phyloP scores from a whole-genome alignment of 30 jellyfish, hydroid and myxozoan genomes.

The Aurelia aurita complex sp. Pacific region DNA sequence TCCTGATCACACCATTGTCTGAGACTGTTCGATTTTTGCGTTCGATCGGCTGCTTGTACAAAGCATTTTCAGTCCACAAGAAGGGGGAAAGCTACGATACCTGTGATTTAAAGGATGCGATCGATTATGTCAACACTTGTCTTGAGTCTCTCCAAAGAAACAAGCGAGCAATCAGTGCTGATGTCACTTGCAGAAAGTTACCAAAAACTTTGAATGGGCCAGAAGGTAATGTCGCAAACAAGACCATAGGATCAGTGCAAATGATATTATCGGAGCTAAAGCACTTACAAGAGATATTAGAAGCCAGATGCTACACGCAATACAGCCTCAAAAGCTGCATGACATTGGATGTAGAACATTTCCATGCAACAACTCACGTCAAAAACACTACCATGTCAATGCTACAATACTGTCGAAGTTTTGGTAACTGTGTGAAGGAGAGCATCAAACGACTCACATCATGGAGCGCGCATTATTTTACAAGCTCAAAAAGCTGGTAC shows the following conservation, averaged over 20 bases:
- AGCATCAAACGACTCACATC: background rate
- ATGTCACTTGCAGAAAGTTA: too few relatives aligned
- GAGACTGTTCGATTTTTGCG: background rate
- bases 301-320: background rate
- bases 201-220: slow-evolving; percentile 20
- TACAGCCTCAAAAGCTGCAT: slow-evolving; percentile 13
- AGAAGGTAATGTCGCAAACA: slow-evolving; percentile 17
- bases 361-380: slow-evolving; percentile 19
- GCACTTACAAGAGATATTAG: background rate
- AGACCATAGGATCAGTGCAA: slow-evolving; percentile 17
- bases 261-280: background rate
- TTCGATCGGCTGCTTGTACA: slow-evolving; percentile 7
- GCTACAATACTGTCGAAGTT: slow-evolving; percentile 19
- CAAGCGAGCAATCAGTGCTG: too few relatives aligned
- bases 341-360: slow-evolving; percentile 28
- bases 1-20: background rate
- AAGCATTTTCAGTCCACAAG: slow-evolving; percentile 13
- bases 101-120: too few relatives aligned
- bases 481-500: background rate
- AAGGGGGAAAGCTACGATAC: background rate
- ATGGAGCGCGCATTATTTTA: slow-evolving; percentile 3
- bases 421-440: slow-evolving; percentile 11
- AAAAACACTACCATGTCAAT: slow-evolving; percentile 3
- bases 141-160: too few relatives aligned
- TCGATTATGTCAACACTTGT: too few relatives aligned